Evolutionary conservation across 2,888 invertebrate genomes (phyloP).

Genomic region (Nycteola revayana): DNA sequence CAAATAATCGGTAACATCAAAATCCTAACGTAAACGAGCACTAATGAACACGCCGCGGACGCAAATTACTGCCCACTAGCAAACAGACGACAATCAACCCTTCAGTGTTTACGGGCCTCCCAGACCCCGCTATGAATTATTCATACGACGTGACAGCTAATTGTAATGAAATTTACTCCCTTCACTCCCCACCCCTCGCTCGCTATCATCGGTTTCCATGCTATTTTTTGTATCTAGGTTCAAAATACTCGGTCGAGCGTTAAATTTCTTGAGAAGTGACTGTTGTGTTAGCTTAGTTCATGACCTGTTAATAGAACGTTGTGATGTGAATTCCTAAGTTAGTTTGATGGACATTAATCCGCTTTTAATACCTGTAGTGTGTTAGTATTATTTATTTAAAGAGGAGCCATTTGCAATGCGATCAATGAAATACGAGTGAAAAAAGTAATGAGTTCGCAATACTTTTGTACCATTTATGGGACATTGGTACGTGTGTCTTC

Average conservation of each 20-base stretch:
- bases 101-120: conserved; percentile 68
- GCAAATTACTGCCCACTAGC: conserved; percentile 58
- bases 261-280: conserved; percentile 20
- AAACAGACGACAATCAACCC: conserved; percentile 63
- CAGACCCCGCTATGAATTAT: conserved; percentile 66
- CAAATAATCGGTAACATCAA: conserved; percentile 35
- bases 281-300: conserved; percentile 6
- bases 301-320: conserved; percentile 6
- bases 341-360: too few relatives aligned
- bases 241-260: conserved; percentile 13
- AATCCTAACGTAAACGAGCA: conserved; percentile 35
- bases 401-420: too few relatives aligned
- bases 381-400: too few relatives aligned
- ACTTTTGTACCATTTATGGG: too few relatives aligned
- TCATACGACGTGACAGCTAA: conserved; percentile 73
- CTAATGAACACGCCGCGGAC: conserved; percentile 50
- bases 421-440: too few relatives aligned
- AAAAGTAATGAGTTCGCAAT: too few relatives aligned
- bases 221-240: conserved; percentile 12
- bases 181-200: conserved; percentile 31
- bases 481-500: too few relatives aligned
- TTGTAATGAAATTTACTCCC: conserved; percentile 80
- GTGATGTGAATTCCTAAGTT: too few relatives aligned
- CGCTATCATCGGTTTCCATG: conserved; percentile 35
- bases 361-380: too few relatives aligned